These are phyloP conservation scores for Tragopan temminckii DNA, from an alignment of 2,797 vertebrate species.

Conservation along the genomic window DNA sequence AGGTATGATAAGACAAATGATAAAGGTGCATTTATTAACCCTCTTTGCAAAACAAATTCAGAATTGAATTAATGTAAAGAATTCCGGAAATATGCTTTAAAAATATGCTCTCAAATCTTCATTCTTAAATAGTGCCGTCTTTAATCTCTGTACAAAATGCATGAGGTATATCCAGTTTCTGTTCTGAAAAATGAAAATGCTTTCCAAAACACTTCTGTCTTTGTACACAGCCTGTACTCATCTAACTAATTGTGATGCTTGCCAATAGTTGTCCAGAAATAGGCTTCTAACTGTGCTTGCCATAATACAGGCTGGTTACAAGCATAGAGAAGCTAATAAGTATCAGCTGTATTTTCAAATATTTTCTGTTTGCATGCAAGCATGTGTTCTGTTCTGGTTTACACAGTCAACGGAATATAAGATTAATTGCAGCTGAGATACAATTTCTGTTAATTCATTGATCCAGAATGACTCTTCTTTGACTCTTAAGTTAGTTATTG, in stretches of 20 bases:
- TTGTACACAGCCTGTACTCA: neutral
- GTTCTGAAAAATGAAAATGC: neutral
- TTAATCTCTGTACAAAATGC: neutral
- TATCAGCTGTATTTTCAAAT: constrained; percentile 74
- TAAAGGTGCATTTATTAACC: neutral
- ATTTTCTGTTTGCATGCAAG: constrained; percentile 54
- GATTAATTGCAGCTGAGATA: constrained; percentile 38
- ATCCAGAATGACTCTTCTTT: constrained; percentile 4
- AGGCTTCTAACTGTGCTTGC: constrained; percentile 19
- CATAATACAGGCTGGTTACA: constrained; percentile 34
- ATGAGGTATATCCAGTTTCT: neutral
- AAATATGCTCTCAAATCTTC: neutral
- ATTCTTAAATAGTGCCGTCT: neutral
- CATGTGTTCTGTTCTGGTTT: constrained; percentile 33
- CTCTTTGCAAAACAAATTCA: neutral
- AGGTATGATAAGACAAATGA: neutral
- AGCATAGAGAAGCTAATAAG: constrained; percentile 55
- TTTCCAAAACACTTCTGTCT: constrained; percentile 16
- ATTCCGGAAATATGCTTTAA: neutral
- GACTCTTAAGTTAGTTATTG: neutral
- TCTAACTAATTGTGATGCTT: neutral
- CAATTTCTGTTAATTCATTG: constrained; percentile 37
- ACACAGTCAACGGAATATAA: constrained; percentile 23
- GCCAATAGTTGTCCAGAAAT: constrained; percentile 7
- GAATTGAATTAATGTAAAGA: neutral